Evolutionary conservation across 2,888 invertebrate species (phyloP).

Genomic region (Gasteruption jaculator): DNA sequence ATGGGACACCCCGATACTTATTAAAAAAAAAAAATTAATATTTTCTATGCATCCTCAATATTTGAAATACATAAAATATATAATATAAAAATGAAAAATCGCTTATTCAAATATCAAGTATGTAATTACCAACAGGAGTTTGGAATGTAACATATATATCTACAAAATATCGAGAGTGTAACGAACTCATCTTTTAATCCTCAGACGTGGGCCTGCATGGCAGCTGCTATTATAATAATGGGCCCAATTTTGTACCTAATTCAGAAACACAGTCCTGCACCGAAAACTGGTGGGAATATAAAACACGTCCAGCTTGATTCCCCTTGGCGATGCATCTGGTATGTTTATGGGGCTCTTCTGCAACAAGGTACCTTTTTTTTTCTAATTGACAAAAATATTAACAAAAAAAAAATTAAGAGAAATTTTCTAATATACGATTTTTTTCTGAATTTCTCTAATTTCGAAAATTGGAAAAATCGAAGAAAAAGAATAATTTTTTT

Average conservation of each 20-base stretch:
- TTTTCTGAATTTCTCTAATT: conserved; percentile 1
- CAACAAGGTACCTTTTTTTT: conserved; percentile 69
- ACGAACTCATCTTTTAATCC: too few species aligned
- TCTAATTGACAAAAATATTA: too few species aligned
- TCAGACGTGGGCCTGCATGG: conserved; percentile 80
- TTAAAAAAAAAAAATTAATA: too few species aligned
- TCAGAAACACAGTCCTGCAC: conserved; percentile 65
- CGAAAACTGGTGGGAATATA: conserved; percentile 18
- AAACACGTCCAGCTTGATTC: conserved; percentile 33
- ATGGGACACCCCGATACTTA: too few species aligned
- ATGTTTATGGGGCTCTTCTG: conserved; percentile 83
- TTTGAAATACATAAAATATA: too few species aligned
- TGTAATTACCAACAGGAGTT: too few species aligned
- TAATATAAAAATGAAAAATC: too few species aligned
- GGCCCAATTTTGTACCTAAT: conserved; percentile 73
- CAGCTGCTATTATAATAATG: conserved; percentile 68
- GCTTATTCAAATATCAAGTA: too few species aligned
- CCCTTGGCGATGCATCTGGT: conserved; percentile 73
- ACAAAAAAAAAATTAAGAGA: not conserved
- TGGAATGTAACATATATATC: too few species aligned
- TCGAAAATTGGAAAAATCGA: not conserved
- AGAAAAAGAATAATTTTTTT: too few species aligned
- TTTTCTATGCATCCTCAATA: too few species aligned
- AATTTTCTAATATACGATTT: not conserved
- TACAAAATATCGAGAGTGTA: too few species aligned